Base-by-base conservation (phyloP, 2,888 invertebrate species). In the Catocala nupta region DNA sequence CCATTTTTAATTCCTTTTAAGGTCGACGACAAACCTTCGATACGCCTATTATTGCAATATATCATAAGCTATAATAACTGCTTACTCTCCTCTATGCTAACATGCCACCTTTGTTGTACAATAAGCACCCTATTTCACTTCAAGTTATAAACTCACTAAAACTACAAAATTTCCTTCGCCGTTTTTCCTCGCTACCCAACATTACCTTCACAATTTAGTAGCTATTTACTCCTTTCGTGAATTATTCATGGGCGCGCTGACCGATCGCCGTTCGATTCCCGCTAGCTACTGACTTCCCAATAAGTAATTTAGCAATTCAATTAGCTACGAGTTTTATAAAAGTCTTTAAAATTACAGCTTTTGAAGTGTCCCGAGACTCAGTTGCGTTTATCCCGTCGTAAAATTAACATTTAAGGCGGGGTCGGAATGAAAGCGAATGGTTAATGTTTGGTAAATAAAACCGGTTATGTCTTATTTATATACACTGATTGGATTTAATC, bases 281-380 rank as follows among this genome's bases (percentile, higher is more conserved):
- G 65, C 65, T 59, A 68, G 65, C 68, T 73, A 54, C 65, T 62
- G 76, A 77, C 78, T 78, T 78, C 61, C 68, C 73, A 81, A 78
- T 75, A 78, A 61, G 77, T 76, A 77, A 82, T 83, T 87, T 84
- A 82, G 86, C 86, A 84, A 88, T 84, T 87, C 87, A 85, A 85
- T 87, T 82, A 85, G 81, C 68, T 81, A 56, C 11, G 53, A 77
- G 66, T 76, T 81, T 80, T 71, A 78, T 79, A 80, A 79, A 79
- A 78, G 71, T 63, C 65, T 71, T 70, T 65, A 61, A 73, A 74
- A 74, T 65, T 68, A 66, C 77, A 71, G 61, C 70, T 73, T 73
- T 65, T 61, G 65, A 78, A 75, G 63, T 59, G 58, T 77, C 64
- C 44, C 55, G 68, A 77, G 66, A 70, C 64, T 70, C 39, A 45